These are phyloP conservation scores for Eumeta japonica DNA, from an alignment of 1,140 invertebrate genomes.

Conservation along the genomic window DNA sequence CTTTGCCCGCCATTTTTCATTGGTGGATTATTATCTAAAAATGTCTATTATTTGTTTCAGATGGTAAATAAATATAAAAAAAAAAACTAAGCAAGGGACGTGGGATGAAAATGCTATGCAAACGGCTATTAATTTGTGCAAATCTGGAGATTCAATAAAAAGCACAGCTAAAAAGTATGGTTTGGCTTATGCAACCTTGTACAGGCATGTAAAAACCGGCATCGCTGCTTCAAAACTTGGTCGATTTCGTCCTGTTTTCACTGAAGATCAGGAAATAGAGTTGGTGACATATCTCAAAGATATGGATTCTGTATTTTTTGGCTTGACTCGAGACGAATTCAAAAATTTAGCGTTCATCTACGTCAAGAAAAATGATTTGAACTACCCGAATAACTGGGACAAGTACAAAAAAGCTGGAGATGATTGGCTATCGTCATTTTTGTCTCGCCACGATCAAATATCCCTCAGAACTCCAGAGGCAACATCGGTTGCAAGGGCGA, in stretches of 20 bases:
- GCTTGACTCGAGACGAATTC: slow-evolving; percentile 21
- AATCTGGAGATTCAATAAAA: slow-evolving; percentile 22
- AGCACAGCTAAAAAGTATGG: slow-evolving; percentile 25
- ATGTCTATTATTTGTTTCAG: too few species aligned
- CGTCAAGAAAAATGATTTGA: slow-evolving; percentile 17
- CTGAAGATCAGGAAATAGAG: slow-evolving; percentile 19
- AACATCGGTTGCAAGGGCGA: slow-evolving; percentile 17
- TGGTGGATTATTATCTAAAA: too few species aligned
- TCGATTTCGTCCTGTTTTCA: slow-evolving; percentile 19
- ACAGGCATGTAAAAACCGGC: slow-evolving; percentile 21
- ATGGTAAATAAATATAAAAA: too few species aligned
- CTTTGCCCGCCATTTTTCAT: slow-evolving; percentile 14
- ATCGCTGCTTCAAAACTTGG: slow-evolving; percentile 17
- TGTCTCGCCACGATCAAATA: slow-evolving; percentile 12
- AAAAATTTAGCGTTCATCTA: slow-evolving; percentile 15
- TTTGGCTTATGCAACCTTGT: slow-evolving; percentile 20
- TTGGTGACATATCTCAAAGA: slow-evolving; percentile 21
- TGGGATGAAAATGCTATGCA: slow-evolving; percentile 17
- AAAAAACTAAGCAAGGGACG: slow-evolving; percentile 14
- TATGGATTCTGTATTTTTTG: slow-evolving; percentile 24
- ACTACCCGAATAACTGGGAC: slow-evolving; percentile 13
- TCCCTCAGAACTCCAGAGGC: slow-evolving; percentile 16
- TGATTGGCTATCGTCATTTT: slow-evolving; percentile 18
- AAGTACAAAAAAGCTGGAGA: slow-evolving; percentile 18
- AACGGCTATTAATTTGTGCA: slow-evolving; percentile 22